Conservation (phyloP, 2,113 vertebrate species). For the Scopus umbretta region DNA sequence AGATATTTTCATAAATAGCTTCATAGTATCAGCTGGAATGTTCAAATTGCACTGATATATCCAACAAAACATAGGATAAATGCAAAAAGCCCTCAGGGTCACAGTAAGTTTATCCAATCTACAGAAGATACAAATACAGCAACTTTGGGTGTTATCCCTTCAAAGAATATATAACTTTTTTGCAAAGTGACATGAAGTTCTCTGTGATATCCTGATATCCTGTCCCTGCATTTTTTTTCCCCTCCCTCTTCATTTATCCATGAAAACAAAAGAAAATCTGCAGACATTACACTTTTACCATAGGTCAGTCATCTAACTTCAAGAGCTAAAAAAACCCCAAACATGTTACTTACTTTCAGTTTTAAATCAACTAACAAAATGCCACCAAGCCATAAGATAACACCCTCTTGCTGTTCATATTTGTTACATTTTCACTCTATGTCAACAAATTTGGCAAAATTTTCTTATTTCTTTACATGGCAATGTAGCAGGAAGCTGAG, state of each 20-base stretch:
- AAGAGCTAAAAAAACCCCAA: not conserved
- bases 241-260: not conserved
- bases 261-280: not conserved
- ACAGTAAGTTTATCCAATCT: not conserved
- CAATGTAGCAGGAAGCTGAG: not conserved
- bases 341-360: not conserved
- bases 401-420: not conserved
- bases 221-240: not conserved
- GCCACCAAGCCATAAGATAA: not conserved
- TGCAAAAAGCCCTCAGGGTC: not conserved
- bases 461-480: not conserved
- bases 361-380: not conserved
- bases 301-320: not conserved
- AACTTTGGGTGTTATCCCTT: not conserved
- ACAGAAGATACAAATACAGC: not conserved
- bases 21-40: not conserved
- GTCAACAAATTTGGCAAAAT: not conserved
- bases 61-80: not conserved
- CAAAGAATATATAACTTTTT: not conserved
- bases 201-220: not conserved
- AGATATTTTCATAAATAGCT: not conserved
- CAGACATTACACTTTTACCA: not conserved
- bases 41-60: not conserved
- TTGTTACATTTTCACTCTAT: not conserved
- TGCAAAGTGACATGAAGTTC: not conserved